Evolutionary conservation across 92 coral and sea anemone genomes (phyloP).

Genomic region (Bergia puertoricense): DNA sequence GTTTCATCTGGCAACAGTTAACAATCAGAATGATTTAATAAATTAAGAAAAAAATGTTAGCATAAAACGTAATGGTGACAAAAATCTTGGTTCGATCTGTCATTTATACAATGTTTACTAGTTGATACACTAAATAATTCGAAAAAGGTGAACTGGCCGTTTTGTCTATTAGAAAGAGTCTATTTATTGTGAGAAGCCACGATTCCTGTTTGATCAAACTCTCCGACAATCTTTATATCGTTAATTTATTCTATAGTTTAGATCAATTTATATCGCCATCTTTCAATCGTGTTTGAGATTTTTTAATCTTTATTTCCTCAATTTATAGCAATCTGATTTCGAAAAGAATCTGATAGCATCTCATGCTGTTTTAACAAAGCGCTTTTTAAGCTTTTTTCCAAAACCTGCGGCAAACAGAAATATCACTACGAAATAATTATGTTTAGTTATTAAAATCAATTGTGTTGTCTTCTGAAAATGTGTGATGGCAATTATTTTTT

Average conservation of each 20-base stretch:
- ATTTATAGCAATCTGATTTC: background rate
- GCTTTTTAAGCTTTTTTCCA: background rate
- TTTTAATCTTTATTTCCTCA: background rate
- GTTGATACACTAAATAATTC: background rate
- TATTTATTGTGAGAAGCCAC: background rate
- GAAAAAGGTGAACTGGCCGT: background rate
- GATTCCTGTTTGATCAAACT: background rate
- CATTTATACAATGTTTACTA: background rate
- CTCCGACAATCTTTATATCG: background rate
- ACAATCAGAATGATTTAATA: background rate
- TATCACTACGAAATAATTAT: background rate
- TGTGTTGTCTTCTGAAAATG: background rate
- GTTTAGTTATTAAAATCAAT: background rate
- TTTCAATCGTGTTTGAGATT: slow-evolving; percentile 3
- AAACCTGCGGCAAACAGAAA: background rate
- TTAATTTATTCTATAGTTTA: background rate
- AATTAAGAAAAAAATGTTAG: background rate
- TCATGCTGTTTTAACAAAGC: slow-evolving; percentile 1
- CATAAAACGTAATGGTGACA: background rate
- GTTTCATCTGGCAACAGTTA: background rate
- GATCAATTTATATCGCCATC: slow-evolving; percentile 3
- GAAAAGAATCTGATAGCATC: slow-evolving; percentile 9
- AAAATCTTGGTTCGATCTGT: background rate
- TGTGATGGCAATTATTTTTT: background rate
- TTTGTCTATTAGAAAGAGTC: slow-evolving; percentile 5